Conservation (phyloP, 2,888 invertebrate species). For the Parnassius orleans region DNA sequence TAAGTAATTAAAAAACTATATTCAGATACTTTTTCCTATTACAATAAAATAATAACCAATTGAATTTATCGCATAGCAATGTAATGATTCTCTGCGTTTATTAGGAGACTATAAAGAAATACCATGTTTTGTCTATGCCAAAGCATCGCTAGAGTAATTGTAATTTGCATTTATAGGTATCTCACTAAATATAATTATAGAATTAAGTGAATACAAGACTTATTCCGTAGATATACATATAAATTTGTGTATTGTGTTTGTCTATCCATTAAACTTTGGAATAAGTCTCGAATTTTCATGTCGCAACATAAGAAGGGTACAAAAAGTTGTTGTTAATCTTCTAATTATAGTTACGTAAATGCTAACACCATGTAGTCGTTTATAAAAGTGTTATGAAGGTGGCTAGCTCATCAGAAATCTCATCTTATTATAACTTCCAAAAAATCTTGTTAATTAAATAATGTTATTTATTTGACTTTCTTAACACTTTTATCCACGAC, state of each 20-base stretch:
- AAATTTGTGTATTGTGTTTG: conserved; percentile 58
- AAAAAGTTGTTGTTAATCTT: conserved; percentile 29
- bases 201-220: conserved; percentile 76
- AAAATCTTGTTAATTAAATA: conserved; percentile 25
- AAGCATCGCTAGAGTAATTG: conserved; percentile 80
- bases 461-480: conserved; percentile 15
- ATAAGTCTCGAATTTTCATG: conserved; percentile 66
- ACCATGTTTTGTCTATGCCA: conserved; percentile 81
- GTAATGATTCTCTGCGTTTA: conserved; percentile 36
- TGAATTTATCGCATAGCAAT: conserved; percentile 37
- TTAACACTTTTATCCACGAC: conserved; percentile 38
- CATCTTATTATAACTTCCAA: conserved; percentile 37
- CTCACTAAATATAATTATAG: conserved; percentile 75
- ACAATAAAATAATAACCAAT: conserved; percentile 22
- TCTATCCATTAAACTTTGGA: conserved; percentile 56
- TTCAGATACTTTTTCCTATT: conserved; percentile 16
- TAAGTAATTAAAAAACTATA: conserved; percentile 12
- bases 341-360: conserved; percentile 32
- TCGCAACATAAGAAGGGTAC: conserved; percentile 29
- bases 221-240: conserved; percentile 67
- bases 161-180: conserved; percentile 80
- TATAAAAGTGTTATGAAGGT: conserved; percentile 22
- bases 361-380: conserved; percentile 32
- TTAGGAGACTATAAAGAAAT: conserved; percentile 43
- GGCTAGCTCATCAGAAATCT: conserved; percentile 18